Conservation (phyloP, 1,140 invertebrate genomes). For the Saccostrea glomerata region DNA sequence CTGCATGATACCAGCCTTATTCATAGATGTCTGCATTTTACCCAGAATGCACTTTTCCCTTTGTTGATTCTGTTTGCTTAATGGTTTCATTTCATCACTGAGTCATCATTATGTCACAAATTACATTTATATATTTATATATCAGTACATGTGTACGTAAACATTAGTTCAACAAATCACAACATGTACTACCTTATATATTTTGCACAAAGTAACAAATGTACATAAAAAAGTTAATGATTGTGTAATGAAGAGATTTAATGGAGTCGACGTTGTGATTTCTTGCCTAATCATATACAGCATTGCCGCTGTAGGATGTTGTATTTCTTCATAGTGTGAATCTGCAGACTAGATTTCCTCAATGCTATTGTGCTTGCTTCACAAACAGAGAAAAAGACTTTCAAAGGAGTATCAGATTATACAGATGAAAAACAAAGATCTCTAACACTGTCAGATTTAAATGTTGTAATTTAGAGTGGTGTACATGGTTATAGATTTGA, state of each 20-base stretch:
- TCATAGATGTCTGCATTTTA: constrained; percentile 36
- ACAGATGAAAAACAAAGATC: background rate
- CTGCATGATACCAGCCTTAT: constrained; percentile 35
- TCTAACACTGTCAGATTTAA: background rate
- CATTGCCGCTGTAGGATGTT: background rate
- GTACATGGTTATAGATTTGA: background rate
- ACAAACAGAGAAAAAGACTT: constrained; percentile 1
- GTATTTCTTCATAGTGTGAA: constrained; percentile 17
- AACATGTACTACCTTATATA: constrained; percentile 10
- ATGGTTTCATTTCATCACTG: constrained; percentile 21
- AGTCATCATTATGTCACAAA: background rate
- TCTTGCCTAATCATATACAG: constrained; percentile 27
- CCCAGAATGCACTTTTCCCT: constrained; percentile 37
- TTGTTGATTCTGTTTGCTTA: constrained; percentile 33
- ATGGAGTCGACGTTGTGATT: background rate
- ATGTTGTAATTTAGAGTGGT: constrained; percentile 10
- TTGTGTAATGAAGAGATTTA: background rate
- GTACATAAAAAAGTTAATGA: background rate
- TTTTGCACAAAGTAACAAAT: constrained; percentile 6
- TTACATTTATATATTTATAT: background rate
- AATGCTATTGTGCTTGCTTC: constrained; percentile 16
- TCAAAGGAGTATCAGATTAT: background rate
- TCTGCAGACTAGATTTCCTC: constrained; percentile 31
- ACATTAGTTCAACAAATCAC: constrained; percentile 31
- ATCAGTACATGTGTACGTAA: constrained; percentile 6